A percentile compares a stretch with the other conserved stretches of the same genome.
These are phyloP conservation scores for Vanessa tameamea DNA, from an alignment of 1,140 invertebrate genomes.

Conservation along the genomic window DNA sequence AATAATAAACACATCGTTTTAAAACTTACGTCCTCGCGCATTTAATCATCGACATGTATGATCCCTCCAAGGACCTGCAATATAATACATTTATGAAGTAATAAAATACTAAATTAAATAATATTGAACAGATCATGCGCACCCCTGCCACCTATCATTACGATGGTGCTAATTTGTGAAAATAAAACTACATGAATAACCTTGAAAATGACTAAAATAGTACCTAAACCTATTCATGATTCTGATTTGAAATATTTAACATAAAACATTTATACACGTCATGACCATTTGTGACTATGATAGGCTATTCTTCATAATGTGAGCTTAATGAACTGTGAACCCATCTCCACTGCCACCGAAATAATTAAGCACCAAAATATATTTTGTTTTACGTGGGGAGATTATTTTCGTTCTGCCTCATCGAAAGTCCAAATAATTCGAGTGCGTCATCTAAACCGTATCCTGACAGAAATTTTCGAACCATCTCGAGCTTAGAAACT, in stretches of 20 bases:
- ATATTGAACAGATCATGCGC: slow-evolving; percentile 12
- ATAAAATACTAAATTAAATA: background rate
- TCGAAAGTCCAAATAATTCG: slow-evolving; percentile 55
- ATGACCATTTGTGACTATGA: slow-evolving; percentile 1
- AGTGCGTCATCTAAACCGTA: slow-evolving; percentile 62
- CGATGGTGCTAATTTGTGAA: background rate
- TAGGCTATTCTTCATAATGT: background rate
- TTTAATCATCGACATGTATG: slow-evolving; percentile 77
- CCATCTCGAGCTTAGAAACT: slow-evolving; percentile 51
- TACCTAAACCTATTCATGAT: background rate
- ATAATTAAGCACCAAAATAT: slow-evolving; percentile 49
- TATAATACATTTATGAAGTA: slow-evolving; percentile 17
- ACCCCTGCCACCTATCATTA: slow-evolving; percentile 14
- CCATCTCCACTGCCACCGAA: slow-evolving; percentile 52
- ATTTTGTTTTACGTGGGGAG: slow-evolving; percentile 62
- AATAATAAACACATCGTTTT: slow-evolving; percentile 9
- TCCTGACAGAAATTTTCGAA: slow-evolving; percentile 69
- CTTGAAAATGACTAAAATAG: background rate
- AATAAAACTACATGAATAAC: background rate
- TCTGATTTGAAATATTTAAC: background rate
- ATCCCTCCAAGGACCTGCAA: slow-evolving; percentile 76
- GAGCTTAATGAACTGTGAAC: slow-evolving; percentile 39
- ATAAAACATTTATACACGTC: background rate
- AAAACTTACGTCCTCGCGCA: slow-evolving; percentile 79
- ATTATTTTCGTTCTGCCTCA: slow-evolving; percentile 46